These are phyloP conservation scores for Microtus montanus DNA, from an alignment of 2,113 vertebrate species.

Conservation along the genomic window DNA sequence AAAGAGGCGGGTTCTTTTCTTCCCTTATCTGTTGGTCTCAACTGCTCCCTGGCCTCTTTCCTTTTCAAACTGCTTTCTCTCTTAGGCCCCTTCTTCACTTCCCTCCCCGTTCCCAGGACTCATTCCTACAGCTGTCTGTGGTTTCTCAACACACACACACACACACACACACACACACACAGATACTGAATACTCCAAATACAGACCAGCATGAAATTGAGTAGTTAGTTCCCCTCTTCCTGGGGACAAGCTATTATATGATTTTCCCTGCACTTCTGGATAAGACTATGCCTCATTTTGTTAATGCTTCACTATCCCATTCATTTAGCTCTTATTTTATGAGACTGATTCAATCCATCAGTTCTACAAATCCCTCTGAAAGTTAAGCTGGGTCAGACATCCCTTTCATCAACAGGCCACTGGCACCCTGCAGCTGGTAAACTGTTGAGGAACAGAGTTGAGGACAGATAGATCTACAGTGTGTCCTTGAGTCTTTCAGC, in stretches of 20 bases:
- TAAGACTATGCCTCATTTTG: background rate
- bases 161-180: too few relatives aligned
- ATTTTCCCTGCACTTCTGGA: background rate
- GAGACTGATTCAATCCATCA: background rate
- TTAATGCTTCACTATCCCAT: background rate
- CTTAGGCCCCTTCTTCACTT: background rate
- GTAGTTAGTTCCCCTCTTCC: background rate
- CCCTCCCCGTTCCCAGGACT: background rate
- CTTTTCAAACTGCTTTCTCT: background rate
- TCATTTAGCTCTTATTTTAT: background rate
- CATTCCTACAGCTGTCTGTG: background rate
- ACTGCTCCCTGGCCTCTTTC: background rate
- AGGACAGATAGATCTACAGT: background rate
- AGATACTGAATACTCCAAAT: background rate
- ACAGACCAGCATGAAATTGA: background rate
- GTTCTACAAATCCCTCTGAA: background rate
- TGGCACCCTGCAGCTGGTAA: background rate
- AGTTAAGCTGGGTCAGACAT: background rate
- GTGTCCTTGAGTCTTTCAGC: background rate
- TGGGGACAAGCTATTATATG: background rate
- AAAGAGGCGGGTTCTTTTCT: background rate
- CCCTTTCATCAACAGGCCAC: background rate
- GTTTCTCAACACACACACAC: background rate
- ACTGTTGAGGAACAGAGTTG: background rate
- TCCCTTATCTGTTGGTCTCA: background rate